phyloP scores from a whole-genome alignment of 1,140 invertebrate species.

The Drosophila lacertosa region DNA sequence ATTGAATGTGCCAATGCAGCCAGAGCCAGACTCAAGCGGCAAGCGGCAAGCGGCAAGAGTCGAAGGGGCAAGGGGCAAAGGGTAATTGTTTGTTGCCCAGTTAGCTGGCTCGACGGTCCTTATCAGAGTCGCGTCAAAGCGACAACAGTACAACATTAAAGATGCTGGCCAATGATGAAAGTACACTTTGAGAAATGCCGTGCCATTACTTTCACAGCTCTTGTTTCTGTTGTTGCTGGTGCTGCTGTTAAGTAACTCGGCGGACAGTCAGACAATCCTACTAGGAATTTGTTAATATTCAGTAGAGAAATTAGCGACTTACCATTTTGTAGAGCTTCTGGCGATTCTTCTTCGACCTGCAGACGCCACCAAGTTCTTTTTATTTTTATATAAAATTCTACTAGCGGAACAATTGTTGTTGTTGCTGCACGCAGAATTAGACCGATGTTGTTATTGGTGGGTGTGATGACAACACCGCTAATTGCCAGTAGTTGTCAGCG shows the following conservation, averaged over 20 bases:
- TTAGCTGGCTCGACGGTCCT: constrained; percentile 13
- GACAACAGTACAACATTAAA: constrained; percentile 18
- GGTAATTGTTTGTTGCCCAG: constrained; percentile 16
- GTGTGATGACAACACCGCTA: background rate
- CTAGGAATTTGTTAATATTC: background rate
- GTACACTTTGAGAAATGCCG: no score
- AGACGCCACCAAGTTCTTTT: background rate
- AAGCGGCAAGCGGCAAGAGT: constrained; percentile 38
- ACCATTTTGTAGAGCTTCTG: constrained; percentile 36
- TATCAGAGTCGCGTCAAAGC: constrained; percentile 18
- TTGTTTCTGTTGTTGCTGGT: background rate
- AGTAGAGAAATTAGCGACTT: background rate
- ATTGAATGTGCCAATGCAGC: constrained; percentile 65
- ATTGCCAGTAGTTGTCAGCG: constrained; percentile 22
- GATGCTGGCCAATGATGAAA: background rate
- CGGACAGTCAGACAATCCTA: constrained; percentile 5
- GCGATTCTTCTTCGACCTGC: background rate
- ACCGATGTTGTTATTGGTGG: background rate
- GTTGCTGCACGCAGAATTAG: background rate
- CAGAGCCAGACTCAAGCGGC: constrained; percentile 5
- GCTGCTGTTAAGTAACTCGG: background rate
- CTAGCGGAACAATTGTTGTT: constrained; percentile 1
- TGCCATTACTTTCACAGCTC: no score
- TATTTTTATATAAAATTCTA: constrained; percentile 4
- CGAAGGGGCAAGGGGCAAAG: constrained; percentile 26